Conservation (phyloP, 2,113 vertebrate genomes). For the Otocyon megalotis region DNA sequence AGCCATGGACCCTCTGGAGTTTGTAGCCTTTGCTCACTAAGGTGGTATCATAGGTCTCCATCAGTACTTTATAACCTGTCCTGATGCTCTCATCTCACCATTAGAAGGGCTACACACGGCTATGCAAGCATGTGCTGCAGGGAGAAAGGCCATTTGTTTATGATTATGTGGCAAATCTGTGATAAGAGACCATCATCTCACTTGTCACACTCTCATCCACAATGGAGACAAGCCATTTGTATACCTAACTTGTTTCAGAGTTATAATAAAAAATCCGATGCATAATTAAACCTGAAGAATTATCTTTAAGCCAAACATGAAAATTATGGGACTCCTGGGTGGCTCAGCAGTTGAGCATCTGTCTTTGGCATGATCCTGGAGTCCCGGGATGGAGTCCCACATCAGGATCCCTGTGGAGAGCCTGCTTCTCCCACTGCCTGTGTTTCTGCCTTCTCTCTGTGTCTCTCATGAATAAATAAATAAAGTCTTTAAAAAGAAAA, state of each 20-base stretch:
- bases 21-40: not conserved
- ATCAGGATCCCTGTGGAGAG: too few relatives aligned
- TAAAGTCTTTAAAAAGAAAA: too few relatives aligned
- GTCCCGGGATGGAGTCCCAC: too few relatives aligned
- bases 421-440: too few relatives aligned
- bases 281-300: conserved; percentile 21
- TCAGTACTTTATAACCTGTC: not conserved
- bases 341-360: too few relatives aligned
- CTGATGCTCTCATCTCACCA: not conserved
- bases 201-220: not conserved
- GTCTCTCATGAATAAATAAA: too few relatives aligned
- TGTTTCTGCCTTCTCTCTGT: too few relatives aligned
- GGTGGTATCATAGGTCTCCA: not conserved
- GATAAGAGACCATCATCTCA: not conserved
- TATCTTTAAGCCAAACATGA: conserved; percentile 25
- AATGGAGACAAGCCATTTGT: not conserved
- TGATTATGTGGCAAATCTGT: not conserved
- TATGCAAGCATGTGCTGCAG: not conserved
- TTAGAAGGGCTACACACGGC: not conserved
- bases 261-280: not conserved
- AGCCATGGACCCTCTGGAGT: not conserved
- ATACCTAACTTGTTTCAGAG: not conserved
- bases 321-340: not conserved
- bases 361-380: too few relatives aligned
- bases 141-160: not conserved